Percentiles rank a stretch among this genome's conserved stretches.
Evolutionary conservation across 2,113 vertebrate genomes (phyloP).

Genomic region (Oriolus oriolus): DNA sequence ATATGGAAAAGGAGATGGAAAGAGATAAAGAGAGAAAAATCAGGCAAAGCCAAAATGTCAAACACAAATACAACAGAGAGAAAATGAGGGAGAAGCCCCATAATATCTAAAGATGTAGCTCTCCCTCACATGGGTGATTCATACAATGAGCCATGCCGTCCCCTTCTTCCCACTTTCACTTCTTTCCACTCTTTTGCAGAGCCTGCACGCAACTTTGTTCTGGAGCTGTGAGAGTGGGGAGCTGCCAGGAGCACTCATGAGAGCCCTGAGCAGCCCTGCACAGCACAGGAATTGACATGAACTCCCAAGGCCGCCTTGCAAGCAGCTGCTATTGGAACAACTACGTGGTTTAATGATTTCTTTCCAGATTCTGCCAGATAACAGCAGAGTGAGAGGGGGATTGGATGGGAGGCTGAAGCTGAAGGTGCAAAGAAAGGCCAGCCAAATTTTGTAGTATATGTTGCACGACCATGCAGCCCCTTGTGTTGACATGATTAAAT

Average conservation of each 20-base stretch:
- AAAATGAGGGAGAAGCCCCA: neutral
- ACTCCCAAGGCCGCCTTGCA: neutral
- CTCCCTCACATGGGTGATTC: neutral
- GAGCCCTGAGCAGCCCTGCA: neutral
- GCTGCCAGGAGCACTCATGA: neutral
- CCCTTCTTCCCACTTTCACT: neutral
- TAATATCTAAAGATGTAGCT: neutral
- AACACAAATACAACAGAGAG: neutral
- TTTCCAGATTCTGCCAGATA: constrained; percentile 56
- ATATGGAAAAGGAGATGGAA: neutral
- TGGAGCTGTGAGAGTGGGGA: neutral
- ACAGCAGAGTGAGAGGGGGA: neutral
- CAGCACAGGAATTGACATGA: constrained; percentile 4
- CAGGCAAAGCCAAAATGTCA: neutral
- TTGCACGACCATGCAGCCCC: neutral
- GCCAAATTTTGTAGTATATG: constrained; percentile 45
- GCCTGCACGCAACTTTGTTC: neutral
- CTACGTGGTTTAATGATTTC: neutral
- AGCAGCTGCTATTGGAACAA: constrained; percentile 57
- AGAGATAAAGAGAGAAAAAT: neutral
- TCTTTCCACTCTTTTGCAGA: neutral
- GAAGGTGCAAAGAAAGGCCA: constrained; percentile 65
- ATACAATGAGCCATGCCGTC: neutral
- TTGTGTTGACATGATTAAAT: constrained; percentile 7
- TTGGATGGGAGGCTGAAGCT: neutral